Evolutionary conservation across 2,888 invertebrate genomes (phyloP).

Genomic region (Cephus rjabovi): DNA sequence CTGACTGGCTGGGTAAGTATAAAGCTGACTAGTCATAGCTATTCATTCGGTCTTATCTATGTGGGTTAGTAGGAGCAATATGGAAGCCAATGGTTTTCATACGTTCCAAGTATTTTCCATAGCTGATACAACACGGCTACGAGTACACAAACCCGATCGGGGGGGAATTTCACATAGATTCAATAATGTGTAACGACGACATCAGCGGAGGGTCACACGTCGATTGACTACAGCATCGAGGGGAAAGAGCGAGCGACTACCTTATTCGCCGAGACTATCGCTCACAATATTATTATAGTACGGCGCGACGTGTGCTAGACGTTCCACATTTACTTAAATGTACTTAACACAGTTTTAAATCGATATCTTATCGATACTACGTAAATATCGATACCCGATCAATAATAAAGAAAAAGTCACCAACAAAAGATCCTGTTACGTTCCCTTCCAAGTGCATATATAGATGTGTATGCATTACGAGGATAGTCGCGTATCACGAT

Average conservation of each 20-base stretch:
- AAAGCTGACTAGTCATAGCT: not conserved
- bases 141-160: conserved; percentile 1
- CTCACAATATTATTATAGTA: not conserved
- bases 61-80: not conserved
- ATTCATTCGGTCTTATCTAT: not conserved
- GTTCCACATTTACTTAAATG: not conserved
- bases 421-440: not conserved
- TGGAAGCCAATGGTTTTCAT: not conserved
- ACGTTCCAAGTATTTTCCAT: not conserved
- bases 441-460: not conserved
- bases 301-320: not conserved
- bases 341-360: not conserved
- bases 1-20: not conserved
- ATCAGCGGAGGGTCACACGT: conserved; percentile 40
- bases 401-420: not conserved
- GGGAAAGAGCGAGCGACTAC: conserved; percentile 24
- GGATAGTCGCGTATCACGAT: not conserved
- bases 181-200: conserved; percentile 43
- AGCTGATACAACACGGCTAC: not conserved
- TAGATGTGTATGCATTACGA: not conserved
- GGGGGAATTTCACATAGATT: conserved; percentile 34
- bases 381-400: not conserved
- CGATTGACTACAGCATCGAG: conserved; percentile 39
- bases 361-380: not conserved
- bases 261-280: conserved; percentile 10